Conservation (phyloP, 2,888 invertebrate species). For the Platycheirus rosarum region DNA sequence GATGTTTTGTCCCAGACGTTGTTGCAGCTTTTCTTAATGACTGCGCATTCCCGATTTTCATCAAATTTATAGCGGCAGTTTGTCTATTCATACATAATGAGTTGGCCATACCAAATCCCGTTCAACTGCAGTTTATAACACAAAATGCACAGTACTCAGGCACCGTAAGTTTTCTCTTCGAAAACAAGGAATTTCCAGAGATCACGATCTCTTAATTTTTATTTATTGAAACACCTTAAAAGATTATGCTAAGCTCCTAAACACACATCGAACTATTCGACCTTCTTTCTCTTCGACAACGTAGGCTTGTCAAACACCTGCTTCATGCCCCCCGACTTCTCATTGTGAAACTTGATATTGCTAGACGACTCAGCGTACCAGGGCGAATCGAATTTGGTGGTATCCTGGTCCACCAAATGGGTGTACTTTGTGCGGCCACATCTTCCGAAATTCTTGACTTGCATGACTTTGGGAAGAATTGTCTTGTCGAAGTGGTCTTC, state of each 20-base stretch:
- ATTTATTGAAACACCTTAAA: not conserved
- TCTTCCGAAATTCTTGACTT: slow-evolving; percentile 99
- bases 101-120: no score
- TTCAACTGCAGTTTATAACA: no score
- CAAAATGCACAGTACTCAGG: no score
- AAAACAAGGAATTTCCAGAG: no score
- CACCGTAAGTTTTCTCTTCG: no score
- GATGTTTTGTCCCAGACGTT: no score
- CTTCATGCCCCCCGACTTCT: slow-evolving; percentile 96
- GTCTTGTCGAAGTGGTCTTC: slow-evolving; percentile 99
- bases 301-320: slow-evolving; percentile 96
- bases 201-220: not conserved
- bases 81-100: no score
- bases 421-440: slow-evolving; percentile 99
- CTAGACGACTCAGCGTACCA: slow-evolving; percentile 97
- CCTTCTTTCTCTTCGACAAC: slow-evolving; percentile 81
- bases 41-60: no score
- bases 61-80: no score
- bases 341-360: slow-evolving; percentile 92
- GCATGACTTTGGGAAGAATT: slow-evolving; percentile 99
- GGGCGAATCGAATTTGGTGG: slow-evolving; percentile 98
- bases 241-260: not conserved
- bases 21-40: no score
- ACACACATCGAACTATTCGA: slow-evolving; percentile 74
- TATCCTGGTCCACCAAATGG: slow-evolving; percentile 99